phyloP scores from a whole-genome alignment of 2,113 vertebrate species.

The Phoenicopterus ruber region DNA sequence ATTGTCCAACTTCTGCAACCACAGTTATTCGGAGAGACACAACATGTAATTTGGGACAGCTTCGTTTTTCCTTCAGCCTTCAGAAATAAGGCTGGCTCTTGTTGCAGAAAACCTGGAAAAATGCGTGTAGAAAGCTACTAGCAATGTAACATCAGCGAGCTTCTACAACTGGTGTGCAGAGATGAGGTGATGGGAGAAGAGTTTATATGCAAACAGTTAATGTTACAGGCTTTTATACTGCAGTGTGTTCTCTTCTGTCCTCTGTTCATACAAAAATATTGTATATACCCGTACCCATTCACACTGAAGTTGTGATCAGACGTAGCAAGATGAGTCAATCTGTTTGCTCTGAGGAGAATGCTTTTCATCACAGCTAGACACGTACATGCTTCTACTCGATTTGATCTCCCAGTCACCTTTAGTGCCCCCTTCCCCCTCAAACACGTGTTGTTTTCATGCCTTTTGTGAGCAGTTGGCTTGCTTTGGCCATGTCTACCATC shows the following conservation, averaged over 20 bases:
- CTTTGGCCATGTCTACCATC: neutral
- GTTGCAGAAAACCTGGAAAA: constrained; percentile 32
- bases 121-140: constrained; percentile 47
- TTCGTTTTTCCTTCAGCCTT: constrained; percentile 12
- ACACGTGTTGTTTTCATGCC: neutral
- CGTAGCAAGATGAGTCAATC: neutral
- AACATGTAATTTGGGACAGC: constrained; percentile 37
- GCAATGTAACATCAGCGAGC: neutral
- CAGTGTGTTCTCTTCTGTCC: constrained; percentile 47
- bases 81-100: constrained; percentile 30
- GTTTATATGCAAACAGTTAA: constrained; percentile 13
- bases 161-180: constrained; percentile 28
- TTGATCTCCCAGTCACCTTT: neutral
- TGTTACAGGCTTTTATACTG: neutral
- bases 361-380: neutral
- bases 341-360: constrained; percentile 58
- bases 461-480: neutral
- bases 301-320: constrained; percentile 39
- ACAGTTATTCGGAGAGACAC: constrained; percentile 29
- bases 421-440: neutral
- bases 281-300: neutral
- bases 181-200: constrained; percentile 22
- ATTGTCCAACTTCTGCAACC: constrained; percentile 54
- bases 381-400: neutral
- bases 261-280: neutral